These are phyloP conservation scores for Tipula confusa DNA, from an alignment of 2,888 invertebrate species.

Conservation along the genomic window DNA sequence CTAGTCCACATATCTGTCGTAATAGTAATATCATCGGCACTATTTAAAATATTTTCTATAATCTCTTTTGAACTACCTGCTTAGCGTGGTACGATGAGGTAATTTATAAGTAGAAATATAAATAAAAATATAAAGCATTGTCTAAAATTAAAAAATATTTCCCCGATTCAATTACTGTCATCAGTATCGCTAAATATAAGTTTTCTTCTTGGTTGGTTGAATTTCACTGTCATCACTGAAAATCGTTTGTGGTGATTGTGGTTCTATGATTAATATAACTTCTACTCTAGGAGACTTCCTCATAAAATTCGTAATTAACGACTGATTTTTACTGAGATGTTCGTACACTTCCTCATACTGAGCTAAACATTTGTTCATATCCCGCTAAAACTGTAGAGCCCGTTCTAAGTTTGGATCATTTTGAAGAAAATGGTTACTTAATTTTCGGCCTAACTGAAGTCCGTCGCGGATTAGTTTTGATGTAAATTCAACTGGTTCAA, in stretches of 20 bases:
- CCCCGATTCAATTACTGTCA: not conserved
- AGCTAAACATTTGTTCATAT: constrained; percentile 32
- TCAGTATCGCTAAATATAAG: not conserved
- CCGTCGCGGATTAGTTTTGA: constrained; percentile 36
- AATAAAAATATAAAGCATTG: no score
- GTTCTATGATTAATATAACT: constrained; percentile 28
- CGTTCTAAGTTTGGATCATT: constrained; percentile 32
- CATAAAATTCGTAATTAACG: constrained; percentile 32
- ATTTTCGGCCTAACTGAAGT: constrained; percentile 33
- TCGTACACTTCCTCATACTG: constrained; percentile 33
- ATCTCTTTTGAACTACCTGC: not conserved
- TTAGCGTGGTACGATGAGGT: constrained; percentile 39
- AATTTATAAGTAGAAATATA: no score
- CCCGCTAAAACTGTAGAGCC: constrained; percentile 31
- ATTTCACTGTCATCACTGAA: constrained; percentile 31
- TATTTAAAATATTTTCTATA: not conserved
- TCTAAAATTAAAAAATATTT: not conserved
- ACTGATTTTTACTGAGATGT: constrained; percentile 32
- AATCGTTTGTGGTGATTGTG: constrained; percentile 26
- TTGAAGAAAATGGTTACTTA: constrained; percentile 33
- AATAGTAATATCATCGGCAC: not conserved
- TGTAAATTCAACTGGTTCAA: constrained; percentile 35
- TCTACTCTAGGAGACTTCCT: constrained; percentile 5
- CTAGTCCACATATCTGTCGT: not conserved
- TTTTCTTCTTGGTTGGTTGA: not conserved